Evolutionary conservation across 2,113 vertebrate species (phyloP), one percentile per base, ranked within the genome.

Genomic region (Ranitomeya imitator): DNA sequence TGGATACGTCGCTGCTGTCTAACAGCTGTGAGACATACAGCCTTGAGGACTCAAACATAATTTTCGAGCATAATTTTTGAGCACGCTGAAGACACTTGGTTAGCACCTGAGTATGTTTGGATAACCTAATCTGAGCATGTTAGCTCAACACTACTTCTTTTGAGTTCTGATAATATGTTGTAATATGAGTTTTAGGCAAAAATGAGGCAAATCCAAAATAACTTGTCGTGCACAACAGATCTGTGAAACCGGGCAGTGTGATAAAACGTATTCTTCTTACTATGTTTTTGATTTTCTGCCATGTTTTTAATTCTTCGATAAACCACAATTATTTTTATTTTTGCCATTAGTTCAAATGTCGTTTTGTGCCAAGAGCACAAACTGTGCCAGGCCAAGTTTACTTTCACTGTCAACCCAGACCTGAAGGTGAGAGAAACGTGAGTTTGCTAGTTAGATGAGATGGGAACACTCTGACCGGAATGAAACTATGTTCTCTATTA

Each of bases 361-460:
- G 37, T 61, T 79, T 18, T 81, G 26, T 81, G 79, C 18, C 15
- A 74, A 45, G 26, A 19, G 71, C 71, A 74, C 14, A 19, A 11
- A 9, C 4, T 51, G 37, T 73, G 21, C 59, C 57, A 61, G 6
- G 16, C 18, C 5, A 31, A 37, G 79, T 9, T 61, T 16, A 45
- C 57, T 45, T 61, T 61, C 6, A 57, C 21, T 10, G 14, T 18
- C 21, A 60, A 60, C 15, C 16, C 55, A 59, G 14, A 61, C 21
- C 13, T 18, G 26, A 31, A 85, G 63, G 18, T 84, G 61, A 21
- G 60, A 55, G 16, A 84, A 54, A 23, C 15, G 37, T 69, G 82
- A 84, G 63, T 52, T 84, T 84, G 63, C 21, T 51, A 45, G 61
- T 21, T 69, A 85, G 31, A 11, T 85, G 83, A 85, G 45, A 69